A percentile compares a stretch with the other conserved stretches of the same genome.
Evolutionary conservation across 2,113 vertebrate genomes (phyloP).

Genomic region (Edolisoma coerulescens): DNA sequence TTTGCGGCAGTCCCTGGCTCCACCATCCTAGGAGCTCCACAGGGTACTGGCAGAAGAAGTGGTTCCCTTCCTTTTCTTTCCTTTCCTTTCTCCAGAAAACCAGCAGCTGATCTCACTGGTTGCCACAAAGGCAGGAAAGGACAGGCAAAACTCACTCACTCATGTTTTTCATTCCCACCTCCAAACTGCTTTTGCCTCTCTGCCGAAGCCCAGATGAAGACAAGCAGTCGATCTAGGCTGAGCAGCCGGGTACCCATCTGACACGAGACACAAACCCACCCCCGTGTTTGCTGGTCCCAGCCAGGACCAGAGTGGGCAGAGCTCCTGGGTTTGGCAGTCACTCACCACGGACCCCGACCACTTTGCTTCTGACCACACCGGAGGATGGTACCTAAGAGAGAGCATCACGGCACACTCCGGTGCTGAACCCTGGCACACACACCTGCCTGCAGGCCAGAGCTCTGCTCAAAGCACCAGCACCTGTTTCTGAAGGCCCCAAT

Average conservation of each 20-base stretch:
- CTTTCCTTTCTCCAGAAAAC: not conserved
- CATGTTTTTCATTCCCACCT: not conserved
- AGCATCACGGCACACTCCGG: fast-evolving
- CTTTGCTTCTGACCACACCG: not conserved
- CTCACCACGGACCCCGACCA: not conserved
- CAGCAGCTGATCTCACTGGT: not conserved
- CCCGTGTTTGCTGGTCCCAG: not conserved
- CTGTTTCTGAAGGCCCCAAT: not conserved
- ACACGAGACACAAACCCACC: not conserved
- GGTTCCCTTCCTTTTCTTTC: not conserved
- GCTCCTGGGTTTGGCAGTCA: not conserved
- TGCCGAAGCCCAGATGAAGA: not conserved
- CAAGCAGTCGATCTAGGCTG: fast-evolving
- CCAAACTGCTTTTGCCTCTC: not conserved
- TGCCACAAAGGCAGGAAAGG: not conserved
- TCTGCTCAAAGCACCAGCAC: not conserved
- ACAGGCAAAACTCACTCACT: not conserved
- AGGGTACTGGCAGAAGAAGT: not conserved
- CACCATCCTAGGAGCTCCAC: not conserved
- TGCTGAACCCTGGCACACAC: not conserved
- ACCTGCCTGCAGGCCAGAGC: not conserved
- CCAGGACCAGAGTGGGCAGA: not conserved
- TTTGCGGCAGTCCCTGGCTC: not conserved
- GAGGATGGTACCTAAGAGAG: not conserved
- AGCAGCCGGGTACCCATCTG: fast-evolving